Evolutionary conservation across 2,888 invertebrate genomes (phyloP).

Genomic region (Yponomeuta plumbellus): DNA sequence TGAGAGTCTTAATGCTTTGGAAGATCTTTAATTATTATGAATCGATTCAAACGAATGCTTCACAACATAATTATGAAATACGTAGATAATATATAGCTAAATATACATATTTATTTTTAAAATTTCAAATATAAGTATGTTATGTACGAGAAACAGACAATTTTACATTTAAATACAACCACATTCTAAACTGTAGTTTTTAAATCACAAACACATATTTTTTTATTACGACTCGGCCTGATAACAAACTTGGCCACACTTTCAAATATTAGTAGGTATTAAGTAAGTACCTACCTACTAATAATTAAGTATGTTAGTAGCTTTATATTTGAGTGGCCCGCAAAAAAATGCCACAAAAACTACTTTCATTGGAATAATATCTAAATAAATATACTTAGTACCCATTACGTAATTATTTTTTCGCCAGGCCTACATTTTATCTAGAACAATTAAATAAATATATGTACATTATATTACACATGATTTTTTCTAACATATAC

Average conservation of each 20-base stretch:
- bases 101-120: slow-evolving; percentile 21
- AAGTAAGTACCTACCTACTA: too few species aligned
- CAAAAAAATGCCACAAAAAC: too few species aligned
- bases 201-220: slow-evolving; percentile 37
- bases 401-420: slow-evolving; percentile 43
- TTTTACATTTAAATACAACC: slow-evolving; percentile 36
- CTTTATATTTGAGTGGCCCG: too few species aligned
- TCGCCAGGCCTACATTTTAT: slow-evolving; percentile 50
- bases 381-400: slow-evolving; percentile 12
- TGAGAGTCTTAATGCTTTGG: slow-evolving; percentile 34
- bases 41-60: slow-evolving; percentile 47
- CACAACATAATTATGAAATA: slow-evolving; percentile 24
- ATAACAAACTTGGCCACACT: neutral
- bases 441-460: slow-evolving; percentile 29
- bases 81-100: slow-evolving; percentile 36
- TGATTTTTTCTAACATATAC: slow-evolving; percentile 13
- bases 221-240: neutral
- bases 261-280: too few species aligned
- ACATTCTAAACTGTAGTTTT: slow-evolving; percentile 37
- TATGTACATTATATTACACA: slow-evolving; percentile 28
- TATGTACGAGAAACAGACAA: slow-evolving; percentile 25
- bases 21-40: slow-evolving; percentile 66
- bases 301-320: too few species aligned
- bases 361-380: neutral
- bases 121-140: slow-evolving; percentile 14